A percentile compares a stretch with the other conserved stretches of the same genome.
Conservation (phyloP, 2,888 invertebrate genomes). For the Brassicogethes aeneus region DNA sequence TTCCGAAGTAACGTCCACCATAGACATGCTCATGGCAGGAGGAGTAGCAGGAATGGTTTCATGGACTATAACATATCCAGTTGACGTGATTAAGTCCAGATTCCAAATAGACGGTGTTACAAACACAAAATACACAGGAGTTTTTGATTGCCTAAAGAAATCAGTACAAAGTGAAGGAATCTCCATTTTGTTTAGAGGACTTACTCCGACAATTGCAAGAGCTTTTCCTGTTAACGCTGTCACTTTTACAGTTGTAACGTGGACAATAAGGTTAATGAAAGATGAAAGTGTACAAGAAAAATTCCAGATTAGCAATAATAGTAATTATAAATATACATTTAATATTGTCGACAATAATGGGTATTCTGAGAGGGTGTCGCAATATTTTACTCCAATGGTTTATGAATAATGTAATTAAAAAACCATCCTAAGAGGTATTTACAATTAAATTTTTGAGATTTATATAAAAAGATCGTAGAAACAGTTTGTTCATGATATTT, state of each 20-base stretch:
- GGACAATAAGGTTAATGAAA: slow-evolving; percentile 53
- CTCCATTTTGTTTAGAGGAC: slow-evolving; percentile 62
- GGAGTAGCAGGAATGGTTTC: slow-evolving; percentile 74
- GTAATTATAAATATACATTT: too few relatives aligned
- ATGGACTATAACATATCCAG: slow-evolving; percentile 79
- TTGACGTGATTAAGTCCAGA: slow-evolving; percentile 85
- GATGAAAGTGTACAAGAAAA: too few relatives aligned
- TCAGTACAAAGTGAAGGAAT: slow-evolving; percentile 64
- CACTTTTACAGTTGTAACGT: slow-evolving; percentile 80
- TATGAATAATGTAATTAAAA: too few relatives aligned
- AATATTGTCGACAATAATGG: too few relatives aligned
- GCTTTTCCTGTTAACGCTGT: slow-evolving; percentile 93
- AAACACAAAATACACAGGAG: slow-evolving; percentile 51
- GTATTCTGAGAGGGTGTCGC: too few relatives aligned
- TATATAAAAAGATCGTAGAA: too few relatives aligned
- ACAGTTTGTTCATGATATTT: too few relatives aligned
- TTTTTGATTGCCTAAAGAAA: slow-evolving; percentile 64
- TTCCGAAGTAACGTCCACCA: slow-evolving; percentile 46
- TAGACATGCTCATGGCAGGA: slow-evolving; percentile 70
- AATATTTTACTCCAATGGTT: too few relatives aligned
- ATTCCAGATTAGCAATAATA: too few relatives aligned
- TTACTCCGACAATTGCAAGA: slow-evolving; percentile 69
- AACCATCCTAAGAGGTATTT: too few relatives aligned
- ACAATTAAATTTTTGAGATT: too few relatives aligned
- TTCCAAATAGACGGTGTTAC: slow-evolving; percentile 63